Base-by-base conservation (phyloP, 92 coral and sea anemone species). In the Anthopleura xanthogrammica region DNA sequence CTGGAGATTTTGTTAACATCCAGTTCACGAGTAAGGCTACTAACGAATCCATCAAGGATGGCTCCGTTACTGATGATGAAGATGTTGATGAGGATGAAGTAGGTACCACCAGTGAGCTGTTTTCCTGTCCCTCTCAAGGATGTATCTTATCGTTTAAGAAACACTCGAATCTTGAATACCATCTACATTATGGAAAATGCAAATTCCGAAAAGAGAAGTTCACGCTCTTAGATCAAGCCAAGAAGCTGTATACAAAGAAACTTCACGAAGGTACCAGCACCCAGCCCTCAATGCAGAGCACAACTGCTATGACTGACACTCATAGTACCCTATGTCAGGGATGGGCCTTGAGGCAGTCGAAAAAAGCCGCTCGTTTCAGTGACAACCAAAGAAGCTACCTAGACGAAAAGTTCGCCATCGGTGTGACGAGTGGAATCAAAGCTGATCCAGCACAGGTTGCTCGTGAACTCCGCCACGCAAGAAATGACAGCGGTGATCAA, bases 361-460 rank as follows among this genome's bases (percentile, higher is more conserved):
- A 50, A 29, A 83, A 83, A 75, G 40, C 72, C 5, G 72, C 54
- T 4, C 86, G 86, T 52, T 74, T 83, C 60, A 83, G 50, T 55
- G 80, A 72, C 19, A 83, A 74, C 16, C 81, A 83, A 75, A 55
- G 66, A 75, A 50, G 52, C 41, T 83, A 83, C 79, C 86, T 83
- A 10, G 86, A 83, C 43, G 86, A 83, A 52, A 83, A 78, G 72
- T 83, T 83, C 52, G 50, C n/a, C 75, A 65, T 89, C 41, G 89
- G 92, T n/a, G 43, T 56, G 39, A 72, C 82, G 42, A 89, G 79
- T 13, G 87, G 87, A 74, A 76, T 65, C 85, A 86, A 86, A 66
- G 19, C 43, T 41, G 92, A 86, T 86, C 89, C 92, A 66, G 39
- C 87, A 57, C 86, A 80, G 85, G 92, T 85, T 16, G 84, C 89